These are phyloP conservation scores for Syngnathus typhle DNA, from an alignment of 2,113 vertebrate genomes.

Conservation along the genomic window DNA sequence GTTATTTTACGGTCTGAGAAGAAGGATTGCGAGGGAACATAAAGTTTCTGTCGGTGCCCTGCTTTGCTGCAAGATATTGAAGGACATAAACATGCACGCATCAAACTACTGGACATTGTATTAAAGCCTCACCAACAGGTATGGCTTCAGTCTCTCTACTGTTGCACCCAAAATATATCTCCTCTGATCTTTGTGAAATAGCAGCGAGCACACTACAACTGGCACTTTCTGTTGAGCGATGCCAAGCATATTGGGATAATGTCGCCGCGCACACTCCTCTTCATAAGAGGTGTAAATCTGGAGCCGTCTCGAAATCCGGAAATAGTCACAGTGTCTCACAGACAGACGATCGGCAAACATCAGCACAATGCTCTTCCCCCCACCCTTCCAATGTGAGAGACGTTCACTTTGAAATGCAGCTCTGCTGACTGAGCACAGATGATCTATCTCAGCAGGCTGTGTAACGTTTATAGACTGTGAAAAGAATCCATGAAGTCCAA, in stretches of 20 bases:
- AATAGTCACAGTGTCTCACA: not conserved
- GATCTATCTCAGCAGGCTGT: conserved; percentile 46
- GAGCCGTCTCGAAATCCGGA: conserved; percentile 5
- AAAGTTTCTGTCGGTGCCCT: conserved; percentile 20
- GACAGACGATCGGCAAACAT: conserved; percentile 16
- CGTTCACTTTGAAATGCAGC: conserved; percentile 47
- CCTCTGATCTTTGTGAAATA: conserved; percentile 18
- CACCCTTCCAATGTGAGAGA: conserved; percentile 16
- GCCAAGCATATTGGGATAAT: conserved; percentile 21
- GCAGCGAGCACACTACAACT: conserved; percentile 26
- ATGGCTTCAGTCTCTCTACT: too few relatives aligned
- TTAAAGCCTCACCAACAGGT: not conserved
- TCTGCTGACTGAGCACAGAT: conserved; percentile 36
- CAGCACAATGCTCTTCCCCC: conserved; percentile 1
- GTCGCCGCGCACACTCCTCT: not conserved
- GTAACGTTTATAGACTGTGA: conserved; percentile 46
- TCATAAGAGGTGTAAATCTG: not conserved
- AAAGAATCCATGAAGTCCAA: conserved; percentile 45
- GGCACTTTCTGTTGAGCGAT: conserved; percentile 18
- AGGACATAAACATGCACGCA: not conserved
- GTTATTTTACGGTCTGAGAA: conserved; percentile 44
- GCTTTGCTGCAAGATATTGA: conserved; percentile 22
- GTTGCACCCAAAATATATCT: not conserved
- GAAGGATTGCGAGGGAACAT: conserved; percentile 22
- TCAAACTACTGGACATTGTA: not conserved